Base-by-base conservation (phyloP, 2,113 vertebrate species). In the Oryzias celebensis region DNA sequence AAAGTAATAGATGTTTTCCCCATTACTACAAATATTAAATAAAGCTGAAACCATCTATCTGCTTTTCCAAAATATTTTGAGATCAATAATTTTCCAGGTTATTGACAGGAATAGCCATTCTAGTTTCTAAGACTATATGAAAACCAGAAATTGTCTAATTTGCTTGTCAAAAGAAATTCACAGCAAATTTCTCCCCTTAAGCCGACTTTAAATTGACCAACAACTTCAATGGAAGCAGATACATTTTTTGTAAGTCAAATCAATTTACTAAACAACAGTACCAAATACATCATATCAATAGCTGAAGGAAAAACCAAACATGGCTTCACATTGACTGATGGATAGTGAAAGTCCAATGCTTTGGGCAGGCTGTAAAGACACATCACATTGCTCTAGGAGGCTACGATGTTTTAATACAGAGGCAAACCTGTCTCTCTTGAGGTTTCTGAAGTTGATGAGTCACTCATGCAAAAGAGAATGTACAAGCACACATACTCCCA, bases 141-240 rank as follows among this genome's bases (percentile, higher is more conserved):
- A 36, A 36, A 10, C 12, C 36, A 36, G 36, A 36, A 36, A 36
- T 36, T 0, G 0, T 36, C 36, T 12, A 12, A 36, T 12, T 36
- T 36, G 2, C 36, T 36, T 2, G 24, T 62, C 28, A 57, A 52
- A 51, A 71, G 46, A 36, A 36, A 36, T 12, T 36, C 36, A 12
- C 10, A 12, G 36, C 36, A 36, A 36, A 12, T 36, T 52, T 31
- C 55, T 59, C 43, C 56, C 28, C 20, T 26, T 42, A 49, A 71
- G 44, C 18, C 62, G 70, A 80, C 71, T 65, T 80, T 61, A 76
- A 62, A 58, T 57, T 45, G 46, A 57, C 63, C 65, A 76, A 76
- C 75, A 78, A 50, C 48, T 48, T 47, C 69, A 75, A 62, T 65
- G 69, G 68, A 52, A 59, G 62, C 67, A 76, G 65, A 60, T 5